Conservation (phyloP, 2,888 invertebrate species). For the Ecdyonurus torrentis region DNA sequence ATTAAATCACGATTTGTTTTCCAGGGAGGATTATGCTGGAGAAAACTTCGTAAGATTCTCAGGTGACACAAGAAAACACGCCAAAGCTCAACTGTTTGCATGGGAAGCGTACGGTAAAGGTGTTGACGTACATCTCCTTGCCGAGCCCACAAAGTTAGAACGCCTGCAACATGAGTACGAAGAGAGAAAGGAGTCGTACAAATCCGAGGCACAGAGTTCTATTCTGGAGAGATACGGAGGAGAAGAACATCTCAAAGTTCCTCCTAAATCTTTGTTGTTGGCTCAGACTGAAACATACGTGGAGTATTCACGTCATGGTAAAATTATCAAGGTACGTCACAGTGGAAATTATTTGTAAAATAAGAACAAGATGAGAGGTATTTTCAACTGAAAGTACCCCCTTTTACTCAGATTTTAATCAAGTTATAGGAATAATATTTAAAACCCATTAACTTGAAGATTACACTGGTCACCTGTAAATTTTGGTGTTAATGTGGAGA, state of each 20-base stretch:
- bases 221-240: slow-evolving; percentile 65
- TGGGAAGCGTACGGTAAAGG: slow-evolving; percentile 93
- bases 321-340: slow-evolving; percentile 35
- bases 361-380: neutral
- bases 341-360: slow-evolving; percentile 5
- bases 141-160: slow-evolving; percentile 96
- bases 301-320: slow-evolving; percentile 88
- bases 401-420: no score
- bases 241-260: slow-evolving; percentile 73
- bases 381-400: no score
- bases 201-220: slow-evolving; percentile 47
- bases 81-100: slow-evolving; percentile 85
- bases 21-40: slow-evolving; percentile 63
- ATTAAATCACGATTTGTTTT: slow-evolving; percentile 15
- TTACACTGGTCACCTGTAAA: no score
- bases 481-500: no score
- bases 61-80: slow-evolving; percentile 85
- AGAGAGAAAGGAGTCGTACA: slow-evolving; percentile 75
- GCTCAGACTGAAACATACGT: slow-evolving; percentile 94
- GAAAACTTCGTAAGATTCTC: slow-evolving; percentile 93
- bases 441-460: no score
- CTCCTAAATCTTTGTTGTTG: slow-evolving; percentile 71
- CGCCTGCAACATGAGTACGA: slow-evolving; percentile 77
- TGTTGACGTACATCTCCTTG: slow-evolving; percentile 86
- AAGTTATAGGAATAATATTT: no score